Percentiles rank a stretch among this genome's conserved stretches.
These are phyloP conservation scores for Mastigias papua DNA, from an alignment of 30 jellyfish, hydroid and myxozoan species.

Conservation along the genomic window DNA sequence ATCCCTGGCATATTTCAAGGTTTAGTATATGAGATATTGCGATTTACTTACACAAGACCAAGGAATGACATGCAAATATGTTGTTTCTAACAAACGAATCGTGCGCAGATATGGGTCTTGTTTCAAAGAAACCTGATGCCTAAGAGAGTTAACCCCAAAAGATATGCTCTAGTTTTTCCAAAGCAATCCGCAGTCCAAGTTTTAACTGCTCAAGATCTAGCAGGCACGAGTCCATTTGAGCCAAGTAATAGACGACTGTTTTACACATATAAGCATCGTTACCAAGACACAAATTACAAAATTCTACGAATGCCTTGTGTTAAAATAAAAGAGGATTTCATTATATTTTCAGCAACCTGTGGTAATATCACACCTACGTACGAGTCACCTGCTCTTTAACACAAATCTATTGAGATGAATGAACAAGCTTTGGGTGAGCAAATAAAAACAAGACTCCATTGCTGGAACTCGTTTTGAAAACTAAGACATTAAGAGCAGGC, in stretches of 20 bases:
- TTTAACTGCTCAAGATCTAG: no score
- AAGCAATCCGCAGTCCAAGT: no score
- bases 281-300: neutral
- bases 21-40: no score
- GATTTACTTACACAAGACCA: no score
- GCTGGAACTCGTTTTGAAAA: neutral
- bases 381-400: neutral
- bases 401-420: neutral
- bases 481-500: no score
- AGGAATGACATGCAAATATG: no score
- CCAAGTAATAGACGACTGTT: neutral
- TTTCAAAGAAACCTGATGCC: no score
- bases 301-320: neutral
- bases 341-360: constrained; percentile 1
- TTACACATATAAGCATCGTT: neutral
- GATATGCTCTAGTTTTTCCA: no score
- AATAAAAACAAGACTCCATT: neutral
- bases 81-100: no score
- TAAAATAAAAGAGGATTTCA: neutral
- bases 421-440: neutral
- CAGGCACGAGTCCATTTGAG: neutral
- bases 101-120: no score
- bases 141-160: no score
- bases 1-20: no score
- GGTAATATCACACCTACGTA: neutral